A percentile compares a stretch with the other conserved stretches of the same genome.
phyloP scores from a whole-genome alignment of 2,888 invertebrate species.

The Teleiodes luculella region DNA sequence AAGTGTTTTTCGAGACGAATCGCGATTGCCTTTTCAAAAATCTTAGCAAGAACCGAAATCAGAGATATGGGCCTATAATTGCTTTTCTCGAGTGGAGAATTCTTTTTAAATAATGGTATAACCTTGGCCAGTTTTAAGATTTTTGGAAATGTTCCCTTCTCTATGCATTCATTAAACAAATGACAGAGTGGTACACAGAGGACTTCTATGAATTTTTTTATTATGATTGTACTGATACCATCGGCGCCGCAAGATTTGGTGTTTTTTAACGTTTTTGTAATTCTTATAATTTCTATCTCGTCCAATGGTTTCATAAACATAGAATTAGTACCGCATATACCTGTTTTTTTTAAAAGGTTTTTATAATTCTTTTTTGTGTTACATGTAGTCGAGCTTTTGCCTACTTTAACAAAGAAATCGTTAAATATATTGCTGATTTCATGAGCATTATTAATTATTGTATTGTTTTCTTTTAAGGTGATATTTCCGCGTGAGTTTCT shows the following conservation, averaged over 20 bases:
- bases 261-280: neutral
- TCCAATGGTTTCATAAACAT: neutral
- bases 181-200: neutral
- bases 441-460: neutral
- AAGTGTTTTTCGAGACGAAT: neutral
- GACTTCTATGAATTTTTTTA: neutral
- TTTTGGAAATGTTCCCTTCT: neutral
- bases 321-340: neutral
- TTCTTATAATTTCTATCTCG: neutral
- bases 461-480: neutral
- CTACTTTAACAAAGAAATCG: too few relatives aligned
- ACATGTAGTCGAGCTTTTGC: too few relatives aligned
- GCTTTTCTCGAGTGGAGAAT: neutral
- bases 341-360: neutral
- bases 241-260: neutral
- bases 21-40: neutral
- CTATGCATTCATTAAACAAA: neutral
- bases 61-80: neutral
- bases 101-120: neutral
- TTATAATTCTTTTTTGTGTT: neutral
- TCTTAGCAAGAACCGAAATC: neutral
- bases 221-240: neutral
- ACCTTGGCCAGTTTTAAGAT: neutral
- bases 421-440: slow-evolving; percentile 11
- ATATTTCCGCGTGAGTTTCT: neutral